Evolutionary conservation across 2,113 vertebrate genomes (phyloP).

Genomic region (Rafetus swinhoei): DNA sequence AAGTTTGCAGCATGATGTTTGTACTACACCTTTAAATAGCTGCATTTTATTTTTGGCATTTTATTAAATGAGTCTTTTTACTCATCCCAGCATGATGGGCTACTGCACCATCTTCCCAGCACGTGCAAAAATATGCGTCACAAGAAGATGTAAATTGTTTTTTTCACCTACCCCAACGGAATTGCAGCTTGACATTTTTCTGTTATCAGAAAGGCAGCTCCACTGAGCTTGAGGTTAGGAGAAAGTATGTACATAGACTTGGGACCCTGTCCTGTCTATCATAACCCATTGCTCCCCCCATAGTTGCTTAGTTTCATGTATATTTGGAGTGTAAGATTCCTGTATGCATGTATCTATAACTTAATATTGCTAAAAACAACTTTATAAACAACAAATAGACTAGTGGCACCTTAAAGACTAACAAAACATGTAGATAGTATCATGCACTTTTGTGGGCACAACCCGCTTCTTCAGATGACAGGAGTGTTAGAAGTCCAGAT

Average conservation of each 20-base stretch:
- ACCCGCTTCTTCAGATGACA: too few relatives aligned
- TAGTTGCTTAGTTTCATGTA: background rate
- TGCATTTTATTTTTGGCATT: slow-evolving; percentile 32
- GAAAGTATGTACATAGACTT: background rate
- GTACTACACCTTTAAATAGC: slow-evolving; percentile 26
- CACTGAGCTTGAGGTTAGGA: background rate
- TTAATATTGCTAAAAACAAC: background rate
- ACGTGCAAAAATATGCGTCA: slow-evolving; percentile 15
- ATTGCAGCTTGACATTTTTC: background rate
- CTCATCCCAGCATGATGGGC: background rate
- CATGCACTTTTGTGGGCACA: too few relatives aligned
- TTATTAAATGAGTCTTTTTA: slow-evolving; percentile 15
- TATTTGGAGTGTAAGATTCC: background rate
- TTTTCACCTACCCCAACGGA: background rate
- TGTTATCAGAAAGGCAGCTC: background rate
- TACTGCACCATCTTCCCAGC: slow-evolving; percentile 3
- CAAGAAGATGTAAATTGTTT: slow-evolving; percentile 20
- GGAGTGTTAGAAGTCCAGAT: too few relatives aligned
- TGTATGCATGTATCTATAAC: background rate
- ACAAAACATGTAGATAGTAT: too few relatives aligned
- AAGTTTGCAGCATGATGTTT: slow-evolving; percentile 36
- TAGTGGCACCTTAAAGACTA: too few relatives aligned
- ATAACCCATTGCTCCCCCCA: background rate
- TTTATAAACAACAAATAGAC: too few relatives aligned
- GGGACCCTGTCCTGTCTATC: background rate